Evolutionary conservation across 2,113 vertebrate species (phyloP), one percentile per base, ranked within the genome.

Genomic region (Semnornis frantzii): DNA sequence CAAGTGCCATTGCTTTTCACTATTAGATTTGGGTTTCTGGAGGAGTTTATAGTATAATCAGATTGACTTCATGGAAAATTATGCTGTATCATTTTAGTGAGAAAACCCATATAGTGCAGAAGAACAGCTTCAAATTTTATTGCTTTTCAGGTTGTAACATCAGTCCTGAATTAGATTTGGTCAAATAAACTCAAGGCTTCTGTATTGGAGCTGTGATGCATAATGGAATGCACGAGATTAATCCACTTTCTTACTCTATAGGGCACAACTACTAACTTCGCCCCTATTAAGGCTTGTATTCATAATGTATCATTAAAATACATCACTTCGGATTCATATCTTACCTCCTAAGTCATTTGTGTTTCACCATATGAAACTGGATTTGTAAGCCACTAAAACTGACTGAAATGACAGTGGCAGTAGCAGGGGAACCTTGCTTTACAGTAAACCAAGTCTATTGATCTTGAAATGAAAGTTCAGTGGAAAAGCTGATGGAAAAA

Each of bases 401-500:
- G 71, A 52, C 71, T 73, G 21, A 94, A 87, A 62, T 83, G 63
- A 44, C 39, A 55, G 48, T 77, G 79, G 58, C 2, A 3, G 42
- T 74, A 69, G 62, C 62, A 33, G 70, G 39, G 42, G 72, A 62
- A 39, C 37, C 83, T 89, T 77, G 39, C 33, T 4, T 60, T 68
- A 82, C 75, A 78, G 65, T 86, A 68, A 91, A 58, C 87, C 4
- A 55, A 80, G 39, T 72, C 44, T 91, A 17, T 94, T 93, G 94
- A 95, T 94, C 92, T 78, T 37, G 44, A 94, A 95, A 84, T 88
- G 62, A 75, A 90, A 94, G 87, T 93, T 95, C 80, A 37, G 72
- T 81, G 82, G 83, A 75, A 91, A 92, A 94, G 63, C 85, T 88
- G 93, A 90, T 96, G 85, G 89, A 70, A 88, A 86, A 92, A 90